Base-by-base conservation (phyloP, 2,888 invertebrate species). In the Leptothorax acervorum region DNA sequence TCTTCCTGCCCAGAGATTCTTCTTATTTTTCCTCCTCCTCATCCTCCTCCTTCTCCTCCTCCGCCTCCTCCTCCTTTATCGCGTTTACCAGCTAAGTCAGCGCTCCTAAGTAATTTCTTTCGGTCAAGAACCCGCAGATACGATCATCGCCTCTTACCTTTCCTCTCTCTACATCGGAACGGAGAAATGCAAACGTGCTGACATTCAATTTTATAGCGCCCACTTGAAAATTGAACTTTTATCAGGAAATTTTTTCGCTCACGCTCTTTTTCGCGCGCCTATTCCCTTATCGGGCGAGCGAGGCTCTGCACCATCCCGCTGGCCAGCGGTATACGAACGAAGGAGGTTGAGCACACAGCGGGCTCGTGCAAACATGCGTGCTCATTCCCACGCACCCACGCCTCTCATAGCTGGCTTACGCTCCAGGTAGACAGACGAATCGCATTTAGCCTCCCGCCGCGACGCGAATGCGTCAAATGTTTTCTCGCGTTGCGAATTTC, bases 331-430 rank as follows among this genome's bases (percentile, higher is more conserved):
- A 73, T 15, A 73, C 42, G 23, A 45, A 74, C 48, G 42, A 55
- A 70, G 79, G 45, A 48, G 70, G 70, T 70, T 60, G 79, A 79
- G 68, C 78, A 45, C 66, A 63, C 60, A 60, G 57, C 66, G 15
- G 35, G 51, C 81, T 74, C 82, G 66, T 83, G 83, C 79, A 71
- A 75, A 84, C 53, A 85, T 66, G 73, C 66, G 82, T 68, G 57
- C 82, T 76, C 84, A 85, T 90, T 90, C 90, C 90, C 90, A 89
- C 90, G 90, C 88, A 74, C 86, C 82, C 76, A 75, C 84, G 83
- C 83, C 84, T 86, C 74, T 85, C 84, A 83, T 55, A 53, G 39
- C 71, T 60, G 86, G 87, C 74, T 88, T 73, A 76, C 82, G 53
- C 85, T 42, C 62, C 71, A 66, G 57, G 70, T 76, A 84, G 39